A percentile compares a stretch with the other conserved stretches of the same genome.
phyloP scores from a whole-genome alignment of 2,113 vertebrate genomes.

The Spea multiplicata region DNA sequence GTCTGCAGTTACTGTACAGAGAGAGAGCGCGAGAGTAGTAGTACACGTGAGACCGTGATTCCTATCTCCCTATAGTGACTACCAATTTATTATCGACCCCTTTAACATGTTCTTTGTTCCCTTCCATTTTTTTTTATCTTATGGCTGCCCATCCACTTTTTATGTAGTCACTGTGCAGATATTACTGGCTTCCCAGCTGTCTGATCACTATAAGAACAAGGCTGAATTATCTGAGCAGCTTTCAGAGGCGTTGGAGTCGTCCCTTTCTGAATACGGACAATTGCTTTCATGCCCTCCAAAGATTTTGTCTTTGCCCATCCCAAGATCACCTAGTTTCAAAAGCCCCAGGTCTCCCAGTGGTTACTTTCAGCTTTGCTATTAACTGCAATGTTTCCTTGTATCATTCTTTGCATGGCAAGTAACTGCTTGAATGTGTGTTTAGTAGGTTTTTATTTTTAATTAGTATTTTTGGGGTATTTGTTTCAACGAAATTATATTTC shows the following conservation, averaged over 20 bases:
- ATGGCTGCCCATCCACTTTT: slow-evolving; percentile 61
- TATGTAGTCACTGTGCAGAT: slow-evolving; percentile 73
- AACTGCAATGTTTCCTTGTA: slow-evolving; percentile 20
- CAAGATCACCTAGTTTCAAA: slow-evolving; percentile 73
- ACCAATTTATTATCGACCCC: slow-evolving; percentile 51
- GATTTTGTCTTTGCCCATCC: slow-evolving; percentile 59
- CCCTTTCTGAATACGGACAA: slow-evolving; percentile 63
- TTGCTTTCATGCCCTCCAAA: slow-evolving; percentile 58
- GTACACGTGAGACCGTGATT: neutral
- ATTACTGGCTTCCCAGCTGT: slow-evolving; percentile 69
- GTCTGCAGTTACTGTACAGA: neutral
- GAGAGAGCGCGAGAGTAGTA: neutral
- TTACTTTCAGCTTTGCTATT: slow-evolving; percentile 73
- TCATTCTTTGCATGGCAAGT: slow-evolving; percentile 43
- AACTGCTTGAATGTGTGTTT: neutral
- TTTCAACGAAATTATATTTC: slow-evolving; percentile 42
- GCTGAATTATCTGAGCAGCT: slow-evolving; percentile 56
- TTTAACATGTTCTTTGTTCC: slow-evolving; percentile 58
- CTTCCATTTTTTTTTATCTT: slow-evolving; percentile 56
- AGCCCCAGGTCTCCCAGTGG: slow-evolving; percentile 75
- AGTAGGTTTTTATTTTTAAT: slow-evolving; percentile 53
- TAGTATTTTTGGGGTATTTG: slow-evolving; percentile 56
- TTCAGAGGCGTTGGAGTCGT: slow-evolving; percentile 54
- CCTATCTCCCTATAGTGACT: neutral
- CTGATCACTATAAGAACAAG: slow-evolving; percentile 62